phyloP scores from a whole-genome alignment of 2,113 vertebrate species.

The Cyrtonyx montezumae region DNA sequence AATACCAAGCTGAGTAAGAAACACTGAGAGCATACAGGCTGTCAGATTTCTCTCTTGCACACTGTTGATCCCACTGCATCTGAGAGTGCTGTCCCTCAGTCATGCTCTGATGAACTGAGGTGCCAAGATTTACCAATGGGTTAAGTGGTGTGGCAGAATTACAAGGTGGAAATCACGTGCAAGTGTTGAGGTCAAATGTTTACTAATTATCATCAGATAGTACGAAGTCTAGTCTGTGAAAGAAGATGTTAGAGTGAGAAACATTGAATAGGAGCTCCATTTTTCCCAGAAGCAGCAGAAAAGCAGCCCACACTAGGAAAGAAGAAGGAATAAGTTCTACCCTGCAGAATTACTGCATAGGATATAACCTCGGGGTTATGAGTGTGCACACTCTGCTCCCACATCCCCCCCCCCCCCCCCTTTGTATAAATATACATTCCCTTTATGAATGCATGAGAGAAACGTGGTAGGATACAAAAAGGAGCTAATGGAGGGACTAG shows the following conservation, averaged over 20 bases:
- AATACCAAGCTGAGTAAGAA: background rate
- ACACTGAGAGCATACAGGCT: background rate
- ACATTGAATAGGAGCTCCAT: background rate
- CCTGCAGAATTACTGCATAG: background rate
- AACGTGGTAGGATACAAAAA: background rate
- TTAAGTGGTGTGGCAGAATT: background rate
- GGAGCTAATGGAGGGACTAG: background rate
- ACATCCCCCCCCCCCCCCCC: background rate
- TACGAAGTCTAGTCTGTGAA: background rate
- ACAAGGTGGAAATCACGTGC: background rate
- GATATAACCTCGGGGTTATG: background rate
- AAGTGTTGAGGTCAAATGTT: background rate
- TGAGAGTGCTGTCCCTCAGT: background rate
- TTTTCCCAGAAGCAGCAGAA: background rate
- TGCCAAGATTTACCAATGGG: background rate
- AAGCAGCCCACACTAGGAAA: background rate
- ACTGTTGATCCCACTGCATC: background rate
- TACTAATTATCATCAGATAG: background rate
- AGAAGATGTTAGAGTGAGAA: background rate
- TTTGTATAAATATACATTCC: background rate
- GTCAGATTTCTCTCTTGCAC: background rate
- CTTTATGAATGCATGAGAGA: background rate
- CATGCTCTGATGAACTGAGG: background rate
- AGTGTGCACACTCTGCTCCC: background rate
- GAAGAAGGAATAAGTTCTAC: background rate